Conservation (phyloP, 2,888 invertebrate species). For the Parapristionchus giblindavisi region DNA sequence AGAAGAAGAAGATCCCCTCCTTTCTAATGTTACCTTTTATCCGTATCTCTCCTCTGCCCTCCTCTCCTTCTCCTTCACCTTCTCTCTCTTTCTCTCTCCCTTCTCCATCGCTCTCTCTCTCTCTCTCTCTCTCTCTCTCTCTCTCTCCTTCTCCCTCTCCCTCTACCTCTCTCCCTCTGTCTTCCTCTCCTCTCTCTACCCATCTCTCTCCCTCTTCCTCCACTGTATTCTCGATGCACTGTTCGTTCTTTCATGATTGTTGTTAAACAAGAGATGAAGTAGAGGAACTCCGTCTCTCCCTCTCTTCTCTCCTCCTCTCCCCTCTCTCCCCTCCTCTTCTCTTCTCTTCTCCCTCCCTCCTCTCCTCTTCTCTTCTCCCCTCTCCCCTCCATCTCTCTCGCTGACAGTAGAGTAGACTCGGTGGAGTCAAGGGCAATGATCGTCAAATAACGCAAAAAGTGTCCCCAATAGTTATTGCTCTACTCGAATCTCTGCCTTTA, state of each 20-base stretch:
- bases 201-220: conserved; percentile 31
- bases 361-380: background rate
- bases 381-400: background rate
- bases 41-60: background rate
- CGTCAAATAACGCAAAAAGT: too few species aligned
- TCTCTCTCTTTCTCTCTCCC: conserved; percentile 9
- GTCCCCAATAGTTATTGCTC: too few species aligned
- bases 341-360: background rate
- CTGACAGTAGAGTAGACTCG: too few species aligned
- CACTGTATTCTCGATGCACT: conserved; percentile 7
- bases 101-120: background rate
- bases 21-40: background rate
- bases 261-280: too few species aligned
- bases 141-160: conserved; percentile 27
- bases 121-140: conserved; percentile 3
- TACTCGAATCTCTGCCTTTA: too few species aligned
- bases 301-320: conserved; percentile 13
- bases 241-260: conserved; percentile 19
- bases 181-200: conserved; percentile 23
- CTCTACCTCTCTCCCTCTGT: conserved; percentile 17
- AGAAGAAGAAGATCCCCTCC: background rate
- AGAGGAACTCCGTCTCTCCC: conserved; percentile 25
- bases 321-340: conserved; percentile 2
- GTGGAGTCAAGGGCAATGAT: too few species aligned
- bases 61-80: background rate